Base-by-base conservation (phyloP, 2,888 invertebrate genomes). In the Caenorhabditis virilis region DNA sequence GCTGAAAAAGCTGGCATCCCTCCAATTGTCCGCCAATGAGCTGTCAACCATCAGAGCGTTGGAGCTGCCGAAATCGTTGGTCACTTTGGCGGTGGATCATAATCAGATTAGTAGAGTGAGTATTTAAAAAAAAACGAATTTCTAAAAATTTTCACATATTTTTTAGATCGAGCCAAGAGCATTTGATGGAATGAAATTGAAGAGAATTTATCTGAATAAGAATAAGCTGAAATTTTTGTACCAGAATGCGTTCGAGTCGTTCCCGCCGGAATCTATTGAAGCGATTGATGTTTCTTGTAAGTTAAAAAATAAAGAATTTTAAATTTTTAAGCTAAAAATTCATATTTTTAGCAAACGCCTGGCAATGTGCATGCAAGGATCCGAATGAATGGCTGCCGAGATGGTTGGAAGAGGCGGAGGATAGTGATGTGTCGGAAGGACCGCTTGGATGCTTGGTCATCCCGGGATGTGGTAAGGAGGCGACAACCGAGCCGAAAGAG, bases 21-120 rank as follows among this genome's bases (percentile, higher is more conserved):
- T 86, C 9, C 85, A 85, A 82, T 64, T 86, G 5, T 85, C 86
- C 4, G 75, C 83, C 65, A 86, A 86, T 66, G 65, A 77, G 2
- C 49, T 68, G 11, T 46, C 47, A 0, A 45, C 50, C 9, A 64
- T 76, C 16, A 53, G 64, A 33, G 47, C 67, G 11, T 58, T 58
- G 16, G 74, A 77, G 26, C 62, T 77, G n/a, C 74, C 74, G 9
- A 52, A 56, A 9, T 49, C 69, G 0, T 43, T 74, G 30, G 45
- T 49, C 26, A 50, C 56, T 11, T 41, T 74, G 41, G 67, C 76
- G 6, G 61, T 66, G 9, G 73, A 72, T 47, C 72, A 74, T 41
- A 76, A 76, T 39, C 36, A 47, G 3, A 46, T 76, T 27, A 43
- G 38, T n/a, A 46, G 48, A 35, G 58, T 58, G 23, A 38, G 22